Evolutionary conservation across 2,888 invertebrate genomes (phyloP), one percentile per base, ranked within the genome.

Genomic region (Elegia similella): DNA sequence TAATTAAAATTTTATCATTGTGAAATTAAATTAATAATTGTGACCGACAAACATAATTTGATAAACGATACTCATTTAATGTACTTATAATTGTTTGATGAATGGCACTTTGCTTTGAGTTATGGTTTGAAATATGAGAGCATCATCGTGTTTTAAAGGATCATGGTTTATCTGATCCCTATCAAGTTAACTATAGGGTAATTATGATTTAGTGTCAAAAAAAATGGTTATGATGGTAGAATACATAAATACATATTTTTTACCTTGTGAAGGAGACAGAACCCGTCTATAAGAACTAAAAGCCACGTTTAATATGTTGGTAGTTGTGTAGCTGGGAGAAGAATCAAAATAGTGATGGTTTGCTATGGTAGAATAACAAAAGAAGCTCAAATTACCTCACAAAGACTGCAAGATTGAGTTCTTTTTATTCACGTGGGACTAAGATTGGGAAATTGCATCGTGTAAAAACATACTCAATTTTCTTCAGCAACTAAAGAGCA

Each of bases 391-490:
- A 38, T 38, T n/a, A 38, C 32, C 8, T 16, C 8, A 48, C 48
- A 32, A 48, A 32, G 15, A 12, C 23, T 23, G 7, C 15, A 15
- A 32, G 32, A 7, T 3, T 8, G 15, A 32, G 17, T 50, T 50
- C 10, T 34, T 16, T 16, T 12, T 46, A 15, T 34, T 34, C 34
- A 34, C 15, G n/a, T 34, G 50, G 12, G 50, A 34, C 34, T 34
- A 50, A 53, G 46, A 44, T 55, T 13, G 46, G 16, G 44, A 55
- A 55, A 47, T 55, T 55, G 54, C 54, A 55, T 55, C 44, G 32
- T 44, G 34, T 55, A 44, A 55, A 55, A 55, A 55, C 54, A 44
- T 34, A 55, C 44, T 55, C 54, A 55, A 55, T 55, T 55, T 55
- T 46, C 16, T 55, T 46, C 17, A 16, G 54, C 15, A 55, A 34